A percentile compares a stretch with the other conserved stretches of the same genome.
phyloP scores from a whole-genome alignment of 2,888 invertebrate genomes.

The Harmothoe impar region DNA sequence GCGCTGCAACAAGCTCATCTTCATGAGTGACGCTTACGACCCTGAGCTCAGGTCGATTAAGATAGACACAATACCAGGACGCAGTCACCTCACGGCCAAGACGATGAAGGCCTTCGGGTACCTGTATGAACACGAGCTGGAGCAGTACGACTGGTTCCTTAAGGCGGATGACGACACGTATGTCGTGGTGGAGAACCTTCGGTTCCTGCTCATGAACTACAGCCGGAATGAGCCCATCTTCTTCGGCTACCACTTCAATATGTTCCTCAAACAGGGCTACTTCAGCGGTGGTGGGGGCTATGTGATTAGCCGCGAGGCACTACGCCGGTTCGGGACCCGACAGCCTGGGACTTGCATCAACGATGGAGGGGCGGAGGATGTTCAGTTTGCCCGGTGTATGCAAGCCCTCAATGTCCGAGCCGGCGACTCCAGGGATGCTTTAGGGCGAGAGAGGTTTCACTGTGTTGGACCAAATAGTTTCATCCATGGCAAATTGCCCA shows the following conservation, averaged over 20 bases:
- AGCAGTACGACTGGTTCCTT: not conserved
- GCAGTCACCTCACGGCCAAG: not conserved
- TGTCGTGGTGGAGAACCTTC: conserved; percentile 28
- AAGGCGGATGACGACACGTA: conserved; percentile 19
- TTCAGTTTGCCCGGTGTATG: conserved; percentile 79
- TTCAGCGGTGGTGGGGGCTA: conserved; percentile 70
- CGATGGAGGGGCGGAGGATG: conserved; percentile 80
- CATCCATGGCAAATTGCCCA: too few relatives aligned
- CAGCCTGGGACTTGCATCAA: conserved; percentile 64
- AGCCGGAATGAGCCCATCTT: conserved; percentile 90
- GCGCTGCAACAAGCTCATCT: conserved; percentile 86
- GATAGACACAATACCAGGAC: conserved; percentile 59
- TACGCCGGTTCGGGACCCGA: conserved; percentile 68
- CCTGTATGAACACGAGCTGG: not conserved
- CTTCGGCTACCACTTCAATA: conserved; percentile 85
- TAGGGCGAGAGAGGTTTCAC: too few relatives aligned
- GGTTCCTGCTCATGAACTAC: conserved; percentile 84
- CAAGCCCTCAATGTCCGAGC: conserved; percentile 77
- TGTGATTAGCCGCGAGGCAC: conserved; percentile 69
- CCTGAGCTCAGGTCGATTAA: conserved; percentile 88
- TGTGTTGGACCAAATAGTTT: too few relatives aligned
- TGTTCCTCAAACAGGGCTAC: not conserved
- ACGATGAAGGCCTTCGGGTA: not conserved
- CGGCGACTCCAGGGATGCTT: conserved; percentile 75
- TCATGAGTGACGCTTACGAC: conserved; percentile 86